Percentiles rank a stretch among this genome's conserved stretches.
Conservation (phyloP, 2,797 vertebrate species). For the Rhynchonycteris naso region DNA sequence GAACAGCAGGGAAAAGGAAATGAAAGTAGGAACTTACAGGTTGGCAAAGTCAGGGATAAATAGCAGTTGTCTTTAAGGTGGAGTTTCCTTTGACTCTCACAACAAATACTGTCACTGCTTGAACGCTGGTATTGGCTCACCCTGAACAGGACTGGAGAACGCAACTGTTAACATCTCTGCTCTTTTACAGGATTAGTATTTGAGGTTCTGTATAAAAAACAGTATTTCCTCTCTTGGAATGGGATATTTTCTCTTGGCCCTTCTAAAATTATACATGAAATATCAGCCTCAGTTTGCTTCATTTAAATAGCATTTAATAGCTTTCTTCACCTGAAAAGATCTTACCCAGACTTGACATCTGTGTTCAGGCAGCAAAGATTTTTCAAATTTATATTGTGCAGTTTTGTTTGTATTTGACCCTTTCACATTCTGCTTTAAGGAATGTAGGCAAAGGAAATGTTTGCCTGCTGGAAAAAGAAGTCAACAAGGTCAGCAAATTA, state of each 20-base stretch:
- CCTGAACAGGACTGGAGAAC: not conserved
- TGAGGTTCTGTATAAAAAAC: constrained; percentile 18
- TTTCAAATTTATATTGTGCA: not conserved
- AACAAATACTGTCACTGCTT: not conserved
- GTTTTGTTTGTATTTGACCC: not conserved
- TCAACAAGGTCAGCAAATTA: constrained; percentile 48
- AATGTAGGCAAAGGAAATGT: constrained; percentile 35
- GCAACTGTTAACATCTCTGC: not conserved
- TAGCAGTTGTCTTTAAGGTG: not conserved
- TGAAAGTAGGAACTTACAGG: not conserved
- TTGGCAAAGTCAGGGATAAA: not conserved
- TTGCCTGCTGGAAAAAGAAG: constrained; percentile 36
- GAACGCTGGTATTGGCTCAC: not conserved
- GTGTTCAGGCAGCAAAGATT: not conserved
- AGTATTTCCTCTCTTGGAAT: not conserved
- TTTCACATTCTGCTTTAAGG: constrained; percentile 45
- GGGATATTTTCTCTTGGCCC: not conserved
- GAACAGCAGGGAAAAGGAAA: not conserved
- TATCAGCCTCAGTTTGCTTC: not conserved
- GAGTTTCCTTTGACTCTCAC: not conserved
- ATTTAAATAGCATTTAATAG: not conserved
- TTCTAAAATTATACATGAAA: constrained; percentile 17
- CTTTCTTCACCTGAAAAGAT: not conserved
- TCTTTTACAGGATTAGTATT: not conserved
- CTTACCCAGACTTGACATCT: not conserved